phyloP scores from a whole-genome alignment of 1,140 invertebrate genomes.

The Antheraea pernyi region DNA sequence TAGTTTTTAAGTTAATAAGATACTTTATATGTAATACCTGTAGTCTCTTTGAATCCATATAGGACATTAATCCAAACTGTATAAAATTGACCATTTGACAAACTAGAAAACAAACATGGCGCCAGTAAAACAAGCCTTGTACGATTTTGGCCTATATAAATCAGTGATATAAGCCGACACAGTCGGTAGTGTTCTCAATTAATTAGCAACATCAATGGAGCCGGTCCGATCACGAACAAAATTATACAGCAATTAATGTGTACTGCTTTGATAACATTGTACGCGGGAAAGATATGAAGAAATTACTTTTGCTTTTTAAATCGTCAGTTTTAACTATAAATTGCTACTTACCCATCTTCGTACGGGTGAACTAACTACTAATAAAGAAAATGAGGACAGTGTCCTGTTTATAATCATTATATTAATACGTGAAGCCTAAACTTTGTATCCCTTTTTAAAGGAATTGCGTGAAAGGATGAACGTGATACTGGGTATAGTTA shows the following conservation, averaged over 20 bases:
- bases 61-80: too few species aligned
- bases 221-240: slow-evolving; percentile 27
- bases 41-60: too few species aligned
- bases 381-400: too few species aligned
- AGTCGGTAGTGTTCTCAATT: slow-evolving; percentile 56
- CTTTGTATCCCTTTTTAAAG: too few species aligned
- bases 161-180: slow-evolving; percentile 49
- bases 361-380: too few species aligned
- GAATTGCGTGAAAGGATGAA: too few species aligned
- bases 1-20: too few species aligned
- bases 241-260: slow-evolving; percentile 5
- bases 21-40: too few species aligned
- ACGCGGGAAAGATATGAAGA: not conserved
- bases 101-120: slow-evolving; percentile 52
- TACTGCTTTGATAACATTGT: not conserved
- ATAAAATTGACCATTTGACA: slow-evolving; percentile 34
- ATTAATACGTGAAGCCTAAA: too few species aligned
- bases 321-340: not conserved
- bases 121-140: slow-evolving; percentile 35
- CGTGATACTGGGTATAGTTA: too few species aligned
- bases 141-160: slow-evolving; percentile 51
- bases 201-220: slow-evolving; percentile 63
- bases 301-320: not conserved
- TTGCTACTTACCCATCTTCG: too few species aligned
- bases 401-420: too few species aligned